Base-by-base conservation (phyloP, 2,888 invertebrate genomes). In the Phortica magna region DNA sequence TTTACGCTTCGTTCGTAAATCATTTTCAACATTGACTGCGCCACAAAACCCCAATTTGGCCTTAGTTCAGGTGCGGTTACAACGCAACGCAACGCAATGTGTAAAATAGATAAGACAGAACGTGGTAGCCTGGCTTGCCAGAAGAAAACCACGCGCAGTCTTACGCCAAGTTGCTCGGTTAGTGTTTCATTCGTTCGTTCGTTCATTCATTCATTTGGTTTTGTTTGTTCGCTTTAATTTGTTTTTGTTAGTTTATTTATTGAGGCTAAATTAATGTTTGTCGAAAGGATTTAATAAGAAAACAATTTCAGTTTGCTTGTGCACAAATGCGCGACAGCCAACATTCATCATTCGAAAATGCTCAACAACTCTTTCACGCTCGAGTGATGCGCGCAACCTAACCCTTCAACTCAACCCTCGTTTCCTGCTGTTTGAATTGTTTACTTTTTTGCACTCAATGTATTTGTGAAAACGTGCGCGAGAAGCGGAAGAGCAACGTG, bases 201-300 rank as follows among this genome's bases (percentile, higher is more conserved):
- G 0, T 41, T 59, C 73, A n/a, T 17, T 73, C 59, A 22, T 19
- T 31, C 19, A n/a, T 14, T 31, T 48, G 59, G 73, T 12, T 19
- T 61, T 61, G 22, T 67, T 72, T 72, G 76, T 75, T 76, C 74
- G 79, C 81, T 81, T 75, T 79, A 79, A 81, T 68, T 65, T 59
- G 12, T 19, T 87, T 80, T 77, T 77, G 81, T 81, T 77, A 79
- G 82, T 81, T 70, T 78, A 57, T 71, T 83, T 85, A 80, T 76
- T 78, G 80, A 74, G 87, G 82, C 75, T 77, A 85, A 87, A 87
- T 88, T 84, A 85, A 88, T 87, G 86, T 85, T 85, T 88, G 82
- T 65, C 80, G 75, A 87, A 81, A 80, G 88, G 84, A 88, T 85
- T 85, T 85, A 88, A 85, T 87, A 88, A 87, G 87, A 83, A 88